Evolutionary conservation across 92 coral and sea anemone genomes (phyloP).

Genomic region (Phenganax subtilis): DNA sequence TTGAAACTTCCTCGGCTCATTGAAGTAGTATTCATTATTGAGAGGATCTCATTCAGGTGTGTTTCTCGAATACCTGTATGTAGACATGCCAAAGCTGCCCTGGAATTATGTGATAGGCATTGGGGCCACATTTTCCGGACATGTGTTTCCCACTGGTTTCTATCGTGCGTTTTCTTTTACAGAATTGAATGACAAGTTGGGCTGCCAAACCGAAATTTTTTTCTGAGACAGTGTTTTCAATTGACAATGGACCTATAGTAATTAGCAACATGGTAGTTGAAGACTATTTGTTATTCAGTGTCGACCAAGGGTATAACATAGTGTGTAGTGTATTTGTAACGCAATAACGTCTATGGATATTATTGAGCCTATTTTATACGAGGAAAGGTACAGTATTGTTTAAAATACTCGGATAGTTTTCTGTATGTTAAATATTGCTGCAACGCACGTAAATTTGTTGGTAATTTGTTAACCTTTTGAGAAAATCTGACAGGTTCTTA

Average conservation of each 20-base stretch:
- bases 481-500: background rate
- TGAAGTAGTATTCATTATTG: constrained; percentile 44
- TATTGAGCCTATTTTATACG: background rate
- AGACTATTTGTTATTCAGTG: no score
- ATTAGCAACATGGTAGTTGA: no score
- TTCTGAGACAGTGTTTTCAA: background rate
- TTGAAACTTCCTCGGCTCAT: constrained; percentile 47
- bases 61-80: constrained; percentile 59
- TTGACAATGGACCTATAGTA: background rate
- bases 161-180: background rate
- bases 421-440: background rate
- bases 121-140: constrained; percentile 4
- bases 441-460: background rate
- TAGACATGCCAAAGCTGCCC: constrained; percentile 27
- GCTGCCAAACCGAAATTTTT: background rate
- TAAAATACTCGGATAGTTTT: background rate
- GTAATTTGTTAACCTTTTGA: background rate
- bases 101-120: background rate
- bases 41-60: constrained; percentile 45
- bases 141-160: constrained; percentile 4
- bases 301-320: background rate
- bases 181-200: constrained; percentile 9
- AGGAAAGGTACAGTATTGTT: background rate
- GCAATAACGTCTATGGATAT: background rate
- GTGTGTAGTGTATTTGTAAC: background rate